These are phyloP conservation scores for Cydia strobilella DNA, from an alignment of 1,140 invertebrate genomes.

Conservation along the genomic window DNA sequence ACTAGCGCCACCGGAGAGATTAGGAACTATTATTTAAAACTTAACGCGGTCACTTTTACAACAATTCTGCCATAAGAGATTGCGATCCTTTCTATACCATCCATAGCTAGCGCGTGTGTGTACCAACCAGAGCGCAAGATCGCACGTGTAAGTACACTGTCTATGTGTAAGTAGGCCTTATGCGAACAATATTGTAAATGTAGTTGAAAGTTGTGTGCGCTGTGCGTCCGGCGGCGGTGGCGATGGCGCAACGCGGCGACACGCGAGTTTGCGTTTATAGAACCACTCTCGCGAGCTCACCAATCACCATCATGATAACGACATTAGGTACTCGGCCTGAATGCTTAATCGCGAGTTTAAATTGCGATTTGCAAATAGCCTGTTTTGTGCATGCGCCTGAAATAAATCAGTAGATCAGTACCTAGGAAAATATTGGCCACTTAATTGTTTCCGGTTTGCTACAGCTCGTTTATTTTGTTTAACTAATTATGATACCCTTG, in stretches of 20 bases:
- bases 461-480: conserved; percentile 60
- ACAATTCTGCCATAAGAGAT: no score
- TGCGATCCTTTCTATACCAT: no score
- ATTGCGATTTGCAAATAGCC: conserved; percentile 65
- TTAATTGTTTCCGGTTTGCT: conserved; percentile 71
- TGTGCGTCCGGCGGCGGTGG: conserved; percentile 51
- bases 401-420: neutral
- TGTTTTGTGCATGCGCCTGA: conserved; percentile 42
- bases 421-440: conserved; percentile 55
- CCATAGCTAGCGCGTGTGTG: no score
- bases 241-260: conserved; percentile 71
- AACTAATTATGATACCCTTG: conserved; percentile 48
- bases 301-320: conserved; percentile 30
- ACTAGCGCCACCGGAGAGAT: no score
- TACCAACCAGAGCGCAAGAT: no score
- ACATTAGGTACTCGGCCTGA: conserved; percentile 61
- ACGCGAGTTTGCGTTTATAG: conserved; percentile 73
- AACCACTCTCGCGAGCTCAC: conserved; percentile 36
- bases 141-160: no score
- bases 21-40: no score
- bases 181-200: no score
- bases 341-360: conserved; percentile 70
- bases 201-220: no score
- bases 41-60: no score
- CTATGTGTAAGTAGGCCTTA: no score